Base-by-base conservation (phyloP, 2,113 vertebrate genomes). In the Corythaeola cristata region DNA sequence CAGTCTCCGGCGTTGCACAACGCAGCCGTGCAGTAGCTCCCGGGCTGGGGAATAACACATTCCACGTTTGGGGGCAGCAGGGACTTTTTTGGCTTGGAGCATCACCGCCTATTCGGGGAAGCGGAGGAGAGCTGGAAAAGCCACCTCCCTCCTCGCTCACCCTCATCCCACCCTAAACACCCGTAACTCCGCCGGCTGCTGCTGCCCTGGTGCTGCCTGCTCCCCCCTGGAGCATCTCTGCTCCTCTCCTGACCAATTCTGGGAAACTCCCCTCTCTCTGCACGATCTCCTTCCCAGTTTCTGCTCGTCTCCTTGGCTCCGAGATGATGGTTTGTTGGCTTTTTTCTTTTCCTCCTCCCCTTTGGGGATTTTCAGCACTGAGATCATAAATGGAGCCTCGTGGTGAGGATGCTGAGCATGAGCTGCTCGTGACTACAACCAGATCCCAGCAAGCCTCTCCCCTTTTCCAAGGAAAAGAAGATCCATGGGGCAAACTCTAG, bases 171-270 rank as follows among this genome's bases (percentile, higher is more conserved):
- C 53, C 37, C 87, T 11, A 13, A 35, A 52, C 33, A n/a, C 3
- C 35, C 9, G 5, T 18, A 33, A 28, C 15, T n/a, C 52, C 7
- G 16, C 23, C 5, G 4, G 69, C 49, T 11, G 3, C 74, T 14
- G 73, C 73, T 35, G 55, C 73, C 55, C 72, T n/a, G 9, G 4
- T 39, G 39, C 39, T 11, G 30, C 55, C 35, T 1, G 49, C 33
- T 22, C 33, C 41, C 52, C 55, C 0, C 39, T 11, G 12, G 12
- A 53, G 28, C 47, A 27, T 27, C 71, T 21, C 72, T 0, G 11
- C 47, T 71, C 79, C 56, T 24, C 49, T 33, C 50, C 47, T 21
- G 44, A 37, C 22, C 13, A 1, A 4, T 23, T 4, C 0, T 0
- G 26, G 86, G 80, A 63, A 80, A 47, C 71, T 52, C 77, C 77